phyloP scores from a whole-genome alignment of 1,140 invertebrate genomes.

The Heliconius congener region DNA sequence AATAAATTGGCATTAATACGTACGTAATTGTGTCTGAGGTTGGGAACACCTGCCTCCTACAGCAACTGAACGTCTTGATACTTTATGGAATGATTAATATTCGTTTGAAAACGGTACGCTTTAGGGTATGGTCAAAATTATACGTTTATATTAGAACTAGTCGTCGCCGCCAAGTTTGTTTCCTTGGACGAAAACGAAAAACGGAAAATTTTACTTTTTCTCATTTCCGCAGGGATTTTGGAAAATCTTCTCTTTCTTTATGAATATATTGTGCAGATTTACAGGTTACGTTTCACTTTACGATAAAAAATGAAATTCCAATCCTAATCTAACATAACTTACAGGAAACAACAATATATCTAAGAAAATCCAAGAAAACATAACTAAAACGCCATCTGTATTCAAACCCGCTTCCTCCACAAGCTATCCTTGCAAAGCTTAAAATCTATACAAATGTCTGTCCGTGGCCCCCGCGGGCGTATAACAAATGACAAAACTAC shows the following conservation, averaged over 20 bases:
- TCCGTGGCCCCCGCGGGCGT: background rate
- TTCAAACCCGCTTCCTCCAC: slow-evolving; percentile 5
- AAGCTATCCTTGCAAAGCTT: slow-evolving; percentile 3
- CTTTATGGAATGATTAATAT: slow-evolving; percentile 30
- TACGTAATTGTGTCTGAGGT: slow-evolving; percentile 47
- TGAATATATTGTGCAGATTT: no score
- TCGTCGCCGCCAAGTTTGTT: background rate
- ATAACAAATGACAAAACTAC: slow-evolving; percentile 11
- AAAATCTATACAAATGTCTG: slow-evolving; percentile 14
- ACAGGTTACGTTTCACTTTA: no score
- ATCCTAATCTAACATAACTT: no score
- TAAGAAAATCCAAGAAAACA: background rate
- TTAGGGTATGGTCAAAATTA: background rate
- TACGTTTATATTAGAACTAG: background rate
- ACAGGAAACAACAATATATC: background rate
- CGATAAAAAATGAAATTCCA: no score
- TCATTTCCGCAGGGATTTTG: no score
- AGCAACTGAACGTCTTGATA: slow-evolving; percentile 44
- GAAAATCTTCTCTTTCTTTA: no score
- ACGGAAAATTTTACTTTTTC: no score
- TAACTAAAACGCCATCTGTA: slow-evolving; percentile 3
- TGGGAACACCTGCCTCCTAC: slow-evolving; percentile 44
- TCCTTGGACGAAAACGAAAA: background rate
- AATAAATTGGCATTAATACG: slow-evolving; percentile 51
- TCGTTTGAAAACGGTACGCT: background rate